phyloP scores from a whole-genome alignment of 2,888 invertebrate genomes.

The Oeneis ivallda region DNA sequence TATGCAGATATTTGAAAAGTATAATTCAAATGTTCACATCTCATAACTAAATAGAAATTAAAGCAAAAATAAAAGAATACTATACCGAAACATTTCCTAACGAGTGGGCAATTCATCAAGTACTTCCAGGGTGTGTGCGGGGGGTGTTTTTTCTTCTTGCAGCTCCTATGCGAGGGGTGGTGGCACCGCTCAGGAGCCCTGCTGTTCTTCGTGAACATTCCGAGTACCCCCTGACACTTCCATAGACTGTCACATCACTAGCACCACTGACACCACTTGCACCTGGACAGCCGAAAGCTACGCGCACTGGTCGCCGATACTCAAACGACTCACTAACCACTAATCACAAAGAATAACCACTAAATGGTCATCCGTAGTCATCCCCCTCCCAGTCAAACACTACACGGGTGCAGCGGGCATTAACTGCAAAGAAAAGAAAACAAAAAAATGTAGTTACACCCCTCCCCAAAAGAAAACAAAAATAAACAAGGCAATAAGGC shows the following conservation, averaged over 20 bases:
- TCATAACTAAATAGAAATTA: slow-evolving; percentile 30
- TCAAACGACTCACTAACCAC: slow-evolving; percentile 61
- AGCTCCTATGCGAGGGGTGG: slow-evolving; percentile 70
- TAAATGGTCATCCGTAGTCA: slow-evolving; percentile 73
- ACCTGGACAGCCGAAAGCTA: slow-evolving; percentile 46
- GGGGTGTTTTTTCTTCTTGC: slow-evolving; percentile 78
- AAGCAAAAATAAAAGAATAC: slow-evolving; percentile 62
- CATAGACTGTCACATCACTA: slow-evolving; percentile 78
- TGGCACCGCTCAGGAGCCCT: slow-evolving; percentile 77
- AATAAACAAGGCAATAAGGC: slow-evolving; percentile 39
- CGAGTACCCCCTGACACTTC: slow-evolving; percentile 71
- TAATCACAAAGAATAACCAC: slow-evolving; percentile 64
- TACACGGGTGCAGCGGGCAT: slow-evolving; percentile 61
- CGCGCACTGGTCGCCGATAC: slow-evolving; percentile 51
- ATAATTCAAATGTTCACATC: neutral
- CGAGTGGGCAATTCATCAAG: slow-evolving; percentile 83
- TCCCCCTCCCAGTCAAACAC: slow-evolving; percentile 65
- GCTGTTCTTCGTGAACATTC: slow-evolving; percentile 79
- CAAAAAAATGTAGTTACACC: slow-evolving; percentile 64
- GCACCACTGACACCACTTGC: slow-evolving; percentile 48
- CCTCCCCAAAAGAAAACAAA: slow-evolving; percentile 48
- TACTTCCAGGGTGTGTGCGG: slow-evolving; percentile 81
- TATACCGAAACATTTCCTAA: slow-evolving; percentile 82
- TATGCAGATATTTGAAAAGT: no score
- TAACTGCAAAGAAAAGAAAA: slow-evolving; percentile 80